These are phyloP conservation scores for Strix uralensis DNA, from an alignment of 2,113 vertebrate species.

Conservation along the genomic window DNA sequence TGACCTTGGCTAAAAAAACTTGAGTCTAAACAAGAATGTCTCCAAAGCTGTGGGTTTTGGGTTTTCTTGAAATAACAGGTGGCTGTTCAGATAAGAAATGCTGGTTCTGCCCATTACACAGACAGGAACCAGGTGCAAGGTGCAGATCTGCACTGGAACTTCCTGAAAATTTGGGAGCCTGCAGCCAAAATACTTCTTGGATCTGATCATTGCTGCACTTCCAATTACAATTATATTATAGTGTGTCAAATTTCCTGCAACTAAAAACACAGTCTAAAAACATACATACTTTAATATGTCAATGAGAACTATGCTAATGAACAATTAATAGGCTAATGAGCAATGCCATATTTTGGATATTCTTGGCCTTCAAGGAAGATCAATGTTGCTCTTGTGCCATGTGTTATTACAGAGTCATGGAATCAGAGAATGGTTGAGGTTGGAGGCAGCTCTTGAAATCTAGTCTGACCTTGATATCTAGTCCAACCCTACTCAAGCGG, in stretches of 20 bases:
- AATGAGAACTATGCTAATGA: not conserved
- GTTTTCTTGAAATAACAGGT: conserved; percentile 42
- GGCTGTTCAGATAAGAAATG: conserved; percentile 53
- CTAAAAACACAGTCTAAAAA: not conserved
- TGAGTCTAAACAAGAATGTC: conserved; percentile 11
- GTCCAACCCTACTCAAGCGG: not conserved
- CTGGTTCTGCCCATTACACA: conserved; percentile 32
- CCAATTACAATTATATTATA: not conserved
- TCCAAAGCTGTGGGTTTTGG: not conserved
- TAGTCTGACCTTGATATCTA: not conserved
- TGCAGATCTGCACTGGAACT: conserved; percentile 58
- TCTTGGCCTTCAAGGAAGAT: not conserved
- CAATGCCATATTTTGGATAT: not conserved
- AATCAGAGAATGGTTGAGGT: not conserved
- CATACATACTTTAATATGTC: not conserved
- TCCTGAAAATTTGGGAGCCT: conserved; percentile 39
- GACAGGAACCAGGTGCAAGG: conserved; percentile 65
- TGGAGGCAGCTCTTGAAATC: not conserved
- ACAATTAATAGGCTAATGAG: not conserved
- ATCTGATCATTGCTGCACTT: not conserved
- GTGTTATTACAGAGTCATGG: not conserved
- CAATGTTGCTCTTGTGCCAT: not conserved
- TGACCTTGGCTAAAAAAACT: not conserved
- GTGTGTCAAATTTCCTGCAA: not conserved
- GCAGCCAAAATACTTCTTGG: conserved; percentile 42